Base-by-base conservation (phyloP, 2,113 vertebrate genomes). In the Mixornis gularis region DNA sequence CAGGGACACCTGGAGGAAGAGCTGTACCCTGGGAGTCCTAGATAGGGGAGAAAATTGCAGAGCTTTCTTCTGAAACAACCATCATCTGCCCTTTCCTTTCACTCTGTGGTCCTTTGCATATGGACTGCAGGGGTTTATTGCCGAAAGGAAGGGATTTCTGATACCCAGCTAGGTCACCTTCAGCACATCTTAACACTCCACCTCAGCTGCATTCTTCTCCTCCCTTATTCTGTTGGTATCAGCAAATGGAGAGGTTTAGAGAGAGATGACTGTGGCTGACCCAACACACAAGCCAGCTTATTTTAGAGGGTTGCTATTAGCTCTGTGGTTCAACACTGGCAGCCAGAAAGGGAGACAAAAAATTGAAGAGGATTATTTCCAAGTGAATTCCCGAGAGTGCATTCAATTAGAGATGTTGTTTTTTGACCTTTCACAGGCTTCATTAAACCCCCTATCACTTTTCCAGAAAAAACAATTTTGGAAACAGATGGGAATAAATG, bases 401-500 rank as follows among this genome's bases (percentile, higher is more conserved):
- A 48, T 90, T 95, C 87, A 82, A 80, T 94, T 87, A 85, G n/a
- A 87, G 71, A 92, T 79, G 65, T 51, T 92, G 52, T 22, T 65
- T 91, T 88, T 77, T 85, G 95, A 83, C 82, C 52, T 93, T 94
- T 94, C 12, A 24, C 46, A 38, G 73, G 40, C 65, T 85, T 93
- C 41, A 49, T 92, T 78, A 72, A 78, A 64, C 14, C 16, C 58
- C 44, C 40, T 87, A 71, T 60, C 93, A 59, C 30, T 84, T 91
- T 87, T 90, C 89, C 84, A 74, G 93, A 86, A 93, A 73, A 71
- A 92, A 81, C 13, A 87, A 66, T 55, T 77, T 78, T 79, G 46
- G 62, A 91, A 69, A 63, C 85, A 94, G 65, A 87, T 72, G 74
- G 55, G 43, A 85, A 15, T 62, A 87, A 89, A 68, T 72, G 60